phyloP scores from a whole-genome alignment of 2,797 vertebrate species.

The Coregonus ussuriensis region DNA sequence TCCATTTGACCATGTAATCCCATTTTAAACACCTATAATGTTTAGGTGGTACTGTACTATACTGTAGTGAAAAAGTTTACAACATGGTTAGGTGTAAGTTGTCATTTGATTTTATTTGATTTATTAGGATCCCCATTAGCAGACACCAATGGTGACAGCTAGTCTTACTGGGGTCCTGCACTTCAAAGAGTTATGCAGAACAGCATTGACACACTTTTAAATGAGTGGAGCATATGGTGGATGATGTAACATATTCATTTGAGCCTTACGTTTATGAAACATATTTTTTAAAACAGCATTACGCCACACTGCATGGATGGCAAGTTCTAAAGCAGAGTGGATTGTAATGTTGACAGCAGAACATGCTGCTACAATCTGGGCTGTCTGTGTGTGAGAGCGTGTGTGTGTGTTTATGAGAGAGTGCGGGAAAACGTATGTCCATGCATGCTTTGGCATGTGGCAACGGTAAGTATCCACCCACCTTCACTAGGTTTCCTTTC shows the following conservation, averaged over 20 bases:
- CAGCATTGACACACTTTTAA: constrained; percentile 15
- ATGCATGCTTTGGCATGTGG: constrained; percentile 28
- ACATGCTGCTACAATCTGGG: not conserved
- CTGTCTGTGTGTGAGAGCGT: not conserved
- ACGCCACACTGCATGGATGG: not conserved
- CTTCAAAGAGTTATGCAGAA: not conserved
- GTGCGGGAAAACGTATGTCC: constrained; percentile 34
- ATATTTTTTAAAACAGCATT: not conserved
- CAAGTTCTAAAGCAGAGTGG: not conserved
- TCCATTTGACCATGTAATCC: not conserved
- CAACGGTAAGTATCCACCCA: constrained; percentile 44
- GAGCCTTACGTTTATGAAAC: not conserved
- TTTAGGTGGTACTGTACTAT: not conserved
- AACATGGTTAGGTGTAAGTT: not conserved
- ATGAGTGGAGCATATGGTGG: constrained; percentile 6
- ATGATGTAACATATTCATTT: not conserved
- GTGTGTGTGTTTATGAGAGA: constrained; percentile 17
- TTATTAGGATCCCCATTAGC: too few species aligned
- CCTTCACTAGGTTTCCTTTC: constrained; percentile 48
- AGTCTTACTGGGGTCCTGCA: not conserved
- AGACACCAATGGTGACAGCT: too few species aligned
- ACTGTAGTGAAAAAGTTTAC: not conserved
- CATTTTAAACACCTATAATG: too few species aligned
- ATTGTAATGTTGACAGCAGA: not conserved
- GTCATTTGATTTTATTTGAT: not conserved